Evolutionary conservation across 2,797 vertebrate genomes (phyloP).

Genomic region (Betta splendens): DNA sequence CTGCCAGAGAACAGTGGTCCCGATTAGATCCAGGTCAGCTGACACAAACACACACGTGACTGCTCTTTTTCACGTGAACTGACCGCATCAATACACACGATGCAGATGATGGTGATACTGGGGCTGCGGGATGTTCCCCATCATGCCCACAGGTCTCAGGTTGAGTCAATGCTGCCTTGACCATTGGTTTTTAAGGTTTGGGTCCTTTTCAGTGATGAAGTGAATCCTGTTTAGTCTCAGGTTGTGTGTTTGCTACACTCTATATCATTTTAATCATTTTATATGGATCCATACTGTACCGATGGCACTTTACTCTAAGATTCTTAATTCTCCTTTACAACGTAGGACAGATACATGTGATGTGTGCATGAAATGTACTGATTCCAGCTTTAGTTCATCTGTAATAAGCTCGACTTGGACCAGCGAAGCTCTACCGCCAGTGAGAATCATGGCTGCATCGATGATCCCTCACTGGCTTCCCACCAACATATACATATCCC

Average conservation of each 20-base stretch:
- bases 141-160: slow-evolving; percentile 25
- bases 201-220: background rate
- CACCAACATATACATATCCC: no score
- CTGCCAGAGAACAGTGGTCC: slow-evolving; percentile 23
- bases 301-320: no score
- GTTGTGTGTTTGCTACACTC: background rate
- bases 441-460: no score
- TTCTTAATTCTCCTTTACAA: no score
- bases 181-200: background rate
- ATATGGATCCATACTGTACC: no score
- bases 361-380: no score
- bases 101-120: slow-evolving; percentile 25
- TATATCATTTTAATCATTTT: background rate
- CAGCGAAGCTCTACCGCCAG: no score
- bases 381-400: no score
- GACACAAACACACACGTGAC: slow-evolving; percentile 48
- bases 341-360: no score
- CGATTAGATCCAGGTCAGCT: slow-evolving; percentile 70
- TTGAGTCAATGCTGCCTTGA: slow-evolving; percentile 24
- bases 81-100: slow-evolving; percentile 36
- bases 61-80: slow-evolving; percentile 47
- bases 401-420: no score
- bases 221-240: background rate
- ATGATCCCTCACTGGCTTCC: no score
- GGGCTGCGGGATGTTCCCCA: slow-evolving; percentile 28